Evolutionary conservation across 2,113 vertebrate species (phyloP).

Genomic region (Larimichthys crocea): DNA sequence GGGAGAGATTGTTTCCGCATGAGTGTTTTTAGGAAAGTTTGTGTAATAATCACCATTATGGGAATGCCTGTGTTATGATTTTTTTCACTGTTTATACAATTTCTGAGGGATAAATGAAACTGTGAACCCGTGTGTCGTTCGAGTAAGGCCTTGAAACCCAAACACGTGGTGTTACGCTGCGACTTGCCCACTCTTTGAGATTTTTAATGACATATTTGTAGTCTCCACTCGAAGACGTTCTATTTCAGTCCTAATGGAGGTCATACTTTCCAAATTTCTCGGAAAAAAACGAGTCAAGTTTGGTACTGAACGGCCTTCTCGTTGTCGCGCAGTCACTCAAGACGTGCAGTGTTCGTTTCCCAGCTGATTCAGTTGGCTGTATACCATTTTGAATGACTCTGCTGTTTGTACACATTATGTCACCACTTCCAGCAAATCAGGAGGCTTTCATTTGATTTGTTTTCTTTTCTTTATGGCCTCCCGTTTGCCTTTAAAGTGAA

Average conservation of each 20-base stretch:
- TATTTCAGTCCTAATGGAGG: not conserved
- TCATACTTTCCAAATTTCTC: not conserved
- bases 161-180: not conserved
- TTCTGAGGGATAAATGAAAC: slow-evolving; percentile 1
- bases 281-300: not conserved
- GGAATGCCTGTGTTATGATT: slow-evolving; percentile 31
- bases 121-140: not conserved
- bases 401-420: slow-evolving; percentile 1
- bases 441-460: not conserved
- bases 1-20: slow-evolving; percentile 21
- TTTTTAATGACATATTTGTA: not conserved
- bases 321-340: not conserved
- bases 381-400: not conserved
- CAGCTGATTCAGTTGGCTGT: not conserved
- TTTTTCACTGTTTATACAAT: slow-evolving; percentile 26
- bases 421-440: not conserved
- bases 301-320: not conserved
- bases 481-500: not conserved
- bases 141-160: not conserved
- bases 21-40: slow-evolving; percentile 43
- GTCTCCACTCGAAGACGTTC: not conserved
- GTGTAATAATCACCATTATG: not conserved
- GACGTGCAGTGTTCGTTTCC: slow-evolving; percentile 29
- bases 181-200: not conserved
- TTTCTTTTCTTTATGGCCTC: not conserved